Evolutionary conservation across 2,888 invertebrate genomes (phyloP), one percentile per base, ranked within the genome.

Genomic region (Brachycybe producta): DNA sequence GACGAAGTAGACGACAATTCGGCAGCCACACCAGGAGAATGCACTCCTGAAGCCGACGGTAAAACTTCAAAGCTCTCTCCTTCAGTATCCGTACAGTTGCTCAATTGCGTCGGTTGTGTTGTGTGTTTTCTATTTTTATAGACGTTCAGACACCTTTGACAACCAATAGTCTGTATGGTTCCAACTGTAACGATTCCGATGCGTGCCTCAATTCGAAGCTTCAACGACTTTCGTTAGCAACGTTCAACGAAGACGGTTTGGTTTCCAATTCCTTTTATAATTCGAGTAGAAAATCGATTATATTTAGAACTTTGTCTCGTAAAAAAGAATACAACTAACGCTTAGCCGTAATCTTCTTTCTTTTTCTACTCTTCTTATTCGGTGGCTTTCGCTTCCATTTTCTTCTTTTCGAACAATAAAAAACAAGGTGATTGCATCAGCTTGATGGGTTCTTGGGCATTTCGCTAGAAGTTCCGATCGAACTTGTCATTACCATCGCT

Each of bases 371-470:
- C n/a, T n/a, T n/a, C n/a, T n/a, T 8, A 11, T 41, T 52, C 7
- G 24, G 15, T 15, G 46, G 5, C 35, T 48, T 23, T 28, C 13
- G 19, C 2, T 21, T 32, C 17, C 39, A 32, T 40, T 15, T 43
- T 26, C 34, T 38, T 28, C 40, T 40, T 51, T 27, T 32, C 43
- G 44, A 35, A 35, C 28, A 42, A 49, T 65, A 45, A 57, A n/a
- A n/a, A n/a, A n/a, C n/a, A n/a, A 73, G 73, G 86, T 39, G 80
- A 81, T 61, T 80, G 87, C 61, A 80, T 88, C 55, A 85, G 85
- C 30, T 85, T 86, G 62, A 85, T 84, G 70, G 87, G 88, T 32
- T 87, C 87, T 54, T 78, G 81, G 78, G 79, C 80, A 28, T 80
- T 82, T 67, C 30, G 45, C n/a, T 32, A 28, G 28, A 27, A 23